These are phyloP conservation scores for Dolichoris vasculosae DNA, from an alignment of 1,140 invertebrate genomes.

Conservation along the genomic window DNA sequence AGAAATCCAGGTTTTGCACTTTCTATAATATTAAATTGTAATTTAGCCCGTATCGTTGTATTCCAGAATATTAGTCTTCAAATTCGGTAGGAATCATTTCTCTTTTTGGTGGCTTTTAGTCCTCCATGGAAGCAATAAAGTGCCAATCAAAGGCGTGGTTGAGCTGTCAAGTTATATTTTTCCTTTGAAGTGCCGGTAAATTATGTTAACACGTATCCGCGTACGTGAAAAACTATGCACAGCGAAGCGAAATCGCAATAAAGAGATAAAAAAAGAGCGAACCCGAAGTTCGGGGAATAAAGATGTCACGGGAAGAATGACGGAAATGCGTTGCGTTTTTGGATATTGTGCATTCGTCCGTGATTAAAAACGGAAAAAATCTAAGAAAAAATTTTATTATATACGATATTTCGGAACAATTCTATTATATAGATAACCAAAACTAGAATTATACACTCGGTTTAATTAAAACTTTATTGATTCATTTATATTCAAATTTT, in stretches of 20 bases:
- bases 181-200: slow-evolving; percentile 62
- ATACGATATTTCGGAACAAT: too few species aligned
- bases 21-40: too few species aligned
- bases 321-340: too few species aligned
- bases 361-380: background rate
- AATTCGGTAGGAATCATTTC: slow-evolving; percentile 51
- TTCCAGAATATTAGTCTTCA: background rate
- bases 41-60: background rate
- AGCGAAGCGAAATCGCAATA: background rate
- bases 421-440: too few species aligned
- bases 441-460: too few species aligned
- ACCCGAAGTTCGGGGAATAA: too few species aligned
- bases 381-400: background rate
- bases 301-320: too few species aligned
- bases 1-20: too few species aligned
- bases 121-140: slow-evolving; percentile 25
- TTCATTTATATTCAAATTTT: too few species aligned
- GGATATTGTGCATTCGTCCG: too few species aligned
- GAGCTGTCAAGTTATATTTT: background rate
- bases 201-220: slow-evolving; percentile 49
- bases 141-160: slow-evolving; percentile 23
- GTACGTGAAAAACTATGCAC: background rate
- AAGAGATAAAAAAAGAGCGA: background rate
- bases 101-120: slow-evolving; percentile 52
- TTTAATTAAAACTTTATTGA: too few species aligned